Evolutionary conservation across 1,140 invertebrate genomes (phyloP).

Genomic region (Phymastichus coffea): DNA sequence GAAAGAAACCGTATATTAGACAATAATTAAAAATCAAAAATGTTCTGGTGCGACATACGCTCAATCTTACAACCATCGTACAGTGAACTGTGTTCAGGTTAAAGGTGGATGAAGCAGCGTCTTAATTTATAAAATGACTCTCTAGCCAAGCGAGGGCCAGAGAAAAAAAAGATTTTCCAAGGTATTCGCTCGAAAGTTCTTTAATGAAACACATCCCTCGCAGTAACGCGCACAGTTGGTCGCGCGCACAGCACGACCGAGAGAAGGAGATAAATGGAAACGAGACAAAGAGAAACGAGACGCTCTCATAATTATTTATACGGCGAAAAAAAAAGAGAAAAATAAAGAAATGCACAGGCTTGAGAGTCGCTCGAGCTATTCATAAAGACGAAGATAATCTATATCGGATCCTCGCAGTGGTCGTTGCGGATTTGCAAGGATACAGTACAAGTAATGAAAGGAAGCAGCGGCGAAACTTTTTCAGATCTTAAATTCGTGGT

Average conservation of each 20-base stretch:
- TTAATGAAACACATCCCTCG: constrained; percentile 16
- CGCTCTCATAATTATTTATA: constrained; percentile 14
- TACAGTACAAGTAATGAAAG: no score
- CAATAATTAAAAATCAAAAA: no score
- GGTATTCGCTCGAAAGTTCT: constrained; percentile 1
- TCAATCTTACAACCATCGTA: no score
- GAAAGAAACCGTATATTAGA: no score
- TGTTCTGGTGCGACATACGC: no score
- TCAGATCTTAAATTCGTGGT: constrained; percentile 18
- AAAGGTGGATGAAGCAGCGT: no score
- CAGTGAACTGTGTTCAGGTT: no score
- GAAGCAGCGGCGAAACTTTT: constrained; percentile 7
- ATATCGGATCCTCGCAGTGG: no score
- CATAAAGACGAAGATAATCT: constrained; percentile 4
- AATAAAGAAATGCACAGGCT: background rate
- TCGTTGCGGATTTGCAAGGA: no score
- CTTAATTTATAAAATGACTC: no score
- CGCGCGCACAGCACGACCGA: no score
- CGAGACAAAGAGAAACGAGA: background rate
- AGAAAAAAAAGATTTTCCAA: background rate
- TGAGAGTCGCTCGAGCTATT: background rate
- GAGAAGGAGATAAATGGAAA: background rate
- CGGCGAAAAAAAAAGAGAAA: background rate
- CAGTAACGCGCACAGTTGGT: background rate
- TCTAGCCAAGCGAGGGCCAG: background rate